A percentile compares a stretch with the other conserved stretches of the same genome.
Conservation (phyloP, 2,797 vertebrate genomes). For the Gambusia yucatana region DNA sequence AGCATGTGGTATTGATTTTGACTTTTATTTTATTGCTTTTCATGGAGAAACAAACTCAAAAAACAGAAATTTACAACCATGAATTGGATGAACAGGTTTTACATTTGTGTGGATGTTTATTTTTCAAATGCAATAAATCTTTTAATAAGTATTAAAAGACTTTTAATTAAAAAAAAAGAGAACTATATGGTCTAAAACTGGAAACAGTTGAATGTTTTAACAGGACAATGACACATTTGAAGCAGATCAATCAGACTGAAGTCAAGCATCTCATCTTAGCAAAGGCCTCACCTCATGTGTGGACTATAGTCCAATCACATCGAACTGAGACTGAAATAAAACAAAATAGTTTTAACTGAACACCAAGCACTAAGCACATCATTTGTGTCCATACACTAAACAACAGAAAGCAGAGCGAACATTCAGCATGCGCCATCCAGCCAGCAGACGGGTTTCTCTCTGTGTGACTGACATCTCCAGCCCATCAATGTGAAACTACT, state of each 20-base stretch:
- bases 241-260: neutral
- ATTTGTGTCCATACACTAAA: neutral
- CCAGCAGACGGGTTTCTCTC: constrained; percentile 25
- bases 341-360: neutral
- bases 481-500: constrained; percentile 46
- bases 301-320: neutral
- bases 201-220: neutral
- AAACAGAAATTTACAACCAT: no score
- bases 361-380: neutral
- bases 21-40: neutral
- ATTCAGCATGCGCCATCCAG: neutral
- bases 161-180: no score
- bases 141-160: no score
- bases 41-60: neutral
- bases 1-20: neutral
- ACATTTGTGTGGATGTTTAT: neutral
- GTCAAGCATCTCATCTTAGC: neutral
- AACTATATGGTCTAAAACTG: neutral
- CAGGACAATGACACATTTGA: neutral
- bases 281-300: neutral
- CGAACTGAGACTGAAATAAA: neutral
- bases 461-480: constrained; percentile 23
- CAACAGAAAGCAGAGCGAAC: constrained; percentile 7
- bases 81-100: no score
- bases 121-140: neutral